These are phyloP conservation scores for Pseudorasbora parva DNA, from an alignment of 2,113 vertebrate species.

Conservation along the genomic window DNA sequence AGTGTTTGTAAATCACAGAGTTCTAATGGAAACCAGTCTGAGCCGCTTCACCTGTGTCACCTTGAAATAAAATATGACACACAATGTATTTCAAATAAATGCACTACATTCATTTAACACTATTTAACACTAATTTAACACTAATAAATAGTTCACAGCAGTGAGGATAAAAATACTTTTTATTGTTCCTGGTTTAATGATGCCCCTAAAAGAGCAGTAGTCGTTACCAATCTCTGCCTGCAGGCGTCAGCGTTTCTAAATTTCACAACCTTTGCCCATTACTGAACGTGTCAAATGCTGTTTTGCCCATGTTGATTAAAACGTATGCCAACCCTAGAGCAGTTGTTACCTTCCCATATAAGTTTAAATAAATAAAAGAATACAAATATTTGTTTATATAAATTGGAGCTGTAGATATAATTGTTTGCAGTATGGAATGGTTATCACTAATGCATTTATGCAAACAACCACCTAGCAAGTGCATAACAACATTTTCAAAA, in stretches of 20 bases:
- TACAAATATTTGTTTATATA: too few species aligned
- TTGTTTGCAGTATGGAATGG: neutral
- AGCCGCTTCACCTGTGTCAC: slow-evolving; percentile 54
- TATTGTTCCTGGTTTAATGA: neutral
- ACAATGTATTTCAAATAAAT: neutral
- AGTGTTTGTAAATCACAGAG: neutral
- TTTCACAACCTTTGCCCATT: slow-evolving; percentile 4
- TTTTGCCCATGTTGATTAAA: slow-evolving; percentile 28
- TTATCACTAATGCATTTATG: neutral
- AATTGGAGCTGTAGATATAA: neutral
- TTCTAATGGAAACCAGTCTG: slow-evolving; percentile 52
- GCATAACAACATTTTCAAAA: neutral
- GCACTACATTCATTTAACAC: neutral
- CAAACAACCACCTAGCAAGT: neutral
- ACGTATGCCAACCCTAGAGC: neutral
- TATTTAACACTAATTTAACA: neutral
- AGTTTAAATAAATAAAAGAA: neutral
- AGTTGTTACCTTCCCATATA: neutral
- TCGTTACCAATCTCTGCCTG: neutral
- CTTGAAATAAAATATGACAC: neutral
- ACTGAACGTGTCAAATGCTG: slow-evolving; percentile 57
- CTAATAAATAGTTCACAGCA: neutral
- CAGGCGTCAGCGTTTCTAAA: slow-evolving; percentile 56
- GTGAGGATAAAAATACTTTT: neutral
- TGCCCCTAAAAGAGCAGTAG: slow-evolving; percentile 19